A percentile compares a stretch with the other conserved stretches of the same genome.
Conservation (phyloP, 2,113 vertebrate genomes). For the Sorex fumeus region DNA sequence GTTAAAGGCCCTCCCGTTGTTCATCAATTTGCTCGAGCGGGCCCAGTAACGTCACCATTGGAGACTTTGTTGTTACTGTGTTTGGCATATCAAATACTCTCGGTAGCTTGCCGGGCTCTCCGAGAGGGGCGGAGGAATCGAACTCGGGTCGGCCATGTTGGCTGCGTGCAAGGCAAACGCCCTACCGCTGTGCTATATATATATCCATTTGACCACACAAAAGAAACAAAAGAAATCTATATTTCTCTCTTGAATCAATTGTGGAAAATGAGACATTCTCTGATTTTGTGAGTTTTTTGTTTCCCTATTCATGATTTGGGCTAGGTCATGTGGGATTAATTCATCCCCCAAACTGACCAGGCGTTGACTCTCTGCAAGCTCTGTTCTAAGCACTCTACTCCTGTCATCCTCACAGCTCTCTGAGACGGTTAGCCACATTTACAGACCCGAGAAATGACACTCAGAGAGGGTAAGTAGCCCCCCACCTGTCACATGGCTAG, state of each 20-base stretch:
- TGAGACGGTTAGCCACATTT: not conserved
- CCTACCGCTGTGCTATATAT: too few relatives aligned
- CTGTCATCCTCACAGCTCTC: not conserved
- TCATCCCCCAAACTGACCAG: not conserved
- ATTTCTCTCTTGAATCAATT: not conserved
- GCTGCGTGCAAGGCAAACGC: too few relatives aligned
- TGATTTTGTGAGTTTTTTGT: not conserved
- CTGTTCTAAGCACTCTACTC: conserved; percentile 14
- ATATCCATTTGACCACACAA: not conserved
- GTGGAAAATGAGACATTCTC: not conserved
- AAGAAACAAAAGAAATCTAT: not conserved
- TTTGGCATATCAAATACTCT: too few relatives aligned
- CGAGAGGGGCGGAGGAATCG: too few relatives aligned
- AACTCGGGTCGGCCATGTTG: too few relatives aligned
- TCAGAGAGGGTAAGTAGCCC: not conserved
- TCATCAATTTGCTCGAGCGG: too few relatives aligned
- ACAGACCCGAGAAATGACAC: not conserved
- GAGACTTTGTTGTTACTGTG: too few relatives aligned
- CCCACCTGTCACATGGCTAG: not conserved
- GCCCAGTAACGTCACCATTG: too few relatives aligned
- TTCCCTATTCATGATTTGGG: not conserved
- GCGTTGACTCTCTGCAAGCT: not conserved
- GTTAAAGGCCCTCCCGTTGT: too few relatives aligned
- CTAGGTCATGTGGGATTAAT: not conserved
- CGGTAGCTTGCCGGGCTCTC: too few relatives aligned